Conservation (phyloP, 2,797 vertebrate genomes). For the Crenichthys baileyi region DNA sequence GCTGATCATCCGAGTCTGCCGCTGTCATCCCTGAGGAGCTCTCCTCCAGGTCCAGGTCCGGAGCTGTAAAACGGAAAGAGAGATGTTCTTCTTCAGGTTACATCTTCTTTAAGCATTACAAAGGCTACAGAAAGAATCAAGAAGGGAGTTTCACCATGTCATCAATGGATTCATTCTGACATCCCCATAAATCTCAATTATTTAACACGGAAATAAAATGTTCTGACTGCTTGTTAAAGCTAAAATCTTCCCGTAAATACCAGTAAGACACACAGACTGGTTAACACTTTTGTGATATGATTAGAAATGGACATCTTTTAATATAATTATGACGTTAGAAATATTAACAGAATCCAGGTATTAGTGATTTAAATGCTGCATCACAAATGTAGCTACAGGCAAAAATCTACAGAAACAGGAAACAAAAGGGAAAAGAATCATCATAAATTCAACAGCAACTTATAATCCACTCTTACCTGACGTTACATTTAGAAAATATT, state of each 20-base stretch:
- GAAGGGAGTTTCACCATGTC: background rate
- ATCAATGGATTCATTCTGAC: background rate
- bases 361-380: background rate
- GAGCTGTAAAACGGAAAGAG: slow-evolving; percentile 20
- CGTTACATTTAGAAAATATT: background rate
- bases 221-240: background rate
- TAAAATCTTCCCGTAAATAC: background rate
- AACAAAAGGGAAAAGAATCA: background rate
- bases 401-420: background rate
- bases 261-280: background rate
- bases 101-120: background rate
- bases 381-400: background rate
- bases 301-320: background rate
- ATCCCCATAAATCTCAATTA: background rate
- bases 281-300: background rate
- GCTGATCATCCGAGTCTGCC: slow-evolving; percentile 63
- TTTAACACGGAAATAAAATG: background rate
- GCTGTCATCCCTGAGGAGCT: slow-evolving; percentile 38
- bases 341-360: background rate
- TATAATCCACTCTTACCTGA: background rate
- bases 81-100: background rate
- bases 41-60: slow-evolving; percentile 56
- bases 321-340: background rate
- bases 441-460: background rate
- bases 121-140: background rate